Evolutionary conservation across 2,113 vertebrate species (phyloP).

Genomic region (Brachyhypopomus gauderio): DNA sequence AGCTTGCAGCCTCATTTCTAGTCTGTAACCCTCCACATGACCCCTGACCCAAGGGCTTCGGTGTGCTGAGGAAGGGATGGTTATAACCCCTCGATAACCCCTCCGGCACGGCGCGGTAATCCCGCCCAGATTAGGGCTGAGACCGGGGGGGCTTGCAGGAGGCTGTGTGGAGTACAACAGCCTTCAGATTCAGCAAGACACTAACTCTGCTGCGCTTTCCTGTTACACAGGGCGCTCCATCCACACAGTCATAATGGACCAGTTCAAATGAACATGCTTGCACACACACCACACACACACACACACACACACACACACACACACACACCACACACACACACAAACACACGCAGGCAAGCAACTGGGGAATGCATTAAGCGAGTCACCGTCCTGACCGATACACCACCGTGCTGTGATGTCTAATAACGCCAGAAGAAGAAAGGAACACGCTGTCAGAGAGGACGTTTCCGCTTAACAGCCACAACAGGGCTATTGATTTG

Average conservation of each 20-base stretch:
- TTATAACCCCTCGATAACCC: slow-evolving; percentile 19
- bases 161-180: not conserved
- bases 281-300: no score
- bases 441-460: slow-evolving; percentile 29
- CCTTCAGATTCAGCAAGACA: not conserved
- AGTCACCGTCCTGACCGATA: slow-evolving; percentile 7
- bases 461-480: slow-evolving; percentile 52
- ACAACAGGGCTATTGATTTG: slow-evolving; percentile 63
- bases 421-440: not conserved
- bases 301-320: slow-evolving; percentile 1
- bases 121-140: slow-evolving; percentile 24
- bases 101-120: slow-evolving; percentile 26
- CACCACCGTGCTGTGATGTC: not conserved
- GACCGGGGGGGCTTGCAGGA: not conserved
- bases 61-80: not conserved
- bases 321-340: not conserved
- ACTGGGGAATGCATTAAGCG: slow-evolving; percentile 5
- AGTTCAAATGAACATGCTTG: not conserved
- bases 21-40: not conserved
- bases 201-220: no score
- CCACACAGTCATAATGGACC: not conserved
- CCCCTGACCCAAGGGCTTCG: not conserved
- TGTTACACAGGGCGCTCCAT: not conserved
- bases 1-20: not conserved
- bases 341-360: slow-evolving; percentile 4